Evolutionary conservation across 2,113 vertebrate species (phyloP).

Genomic region (Poecile atricapillus): DNA sequence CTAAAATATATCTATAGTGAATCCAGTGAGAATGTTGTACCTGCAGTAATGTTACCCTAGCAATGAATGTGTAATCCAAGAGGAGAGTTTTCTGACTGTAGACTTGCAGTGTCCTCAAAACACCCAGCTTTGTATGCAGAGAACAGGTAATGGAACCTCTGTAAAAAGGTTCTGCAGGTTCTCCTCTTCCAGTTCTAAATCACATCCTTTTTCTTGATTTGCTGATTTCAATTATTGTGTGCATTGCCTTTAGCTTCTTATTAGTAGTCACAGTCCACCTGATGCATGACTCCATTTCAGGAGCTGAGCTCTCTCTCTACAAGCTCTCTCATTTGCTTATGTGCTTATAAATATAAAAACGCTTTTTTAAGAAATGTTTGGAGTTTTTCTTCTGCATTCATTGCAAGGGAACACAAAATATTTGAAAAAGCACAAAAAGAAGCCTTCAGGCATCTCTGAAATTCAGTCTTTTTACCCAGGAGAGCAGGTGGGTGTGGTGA

Average conservation of each 20-base stretch:
- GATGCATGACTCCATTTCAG: not conserved
- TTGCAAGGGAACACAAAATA: not conserved
- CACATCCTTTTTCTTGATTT: not conserved
- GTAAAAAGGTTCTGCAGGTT: not conserved
- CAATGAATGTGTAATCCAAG: not conserved
- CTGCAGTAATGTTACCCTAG: not conserved
- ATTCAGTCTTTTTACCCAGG: not conserved
- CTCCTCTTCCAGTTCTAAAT: not conserved
- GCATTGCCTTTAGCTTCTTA: not conserved
- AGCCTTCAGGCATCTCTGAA: not conserved
- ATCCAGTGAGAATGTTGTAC: not conserved
- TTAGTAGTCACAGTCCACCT: accelerated
- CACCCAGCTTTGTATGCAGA: not conserved
- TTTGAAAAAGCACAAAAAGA: not conserved
- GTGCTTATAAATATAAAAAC: not conserved
- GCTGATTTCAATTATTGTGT: not conserved
- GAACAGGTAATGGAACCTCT: not conserved
- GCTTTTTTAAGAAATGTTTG: not conserved
- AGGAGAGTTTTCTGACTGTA: not conserved
- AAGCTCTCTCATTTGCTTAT: not conserved
- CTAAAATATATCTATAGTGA: not conserved
- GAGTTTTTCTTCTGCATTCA: not conserved
- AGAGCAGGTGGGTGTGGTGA: not conserved
- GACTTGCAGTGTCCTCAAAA: not conserved
- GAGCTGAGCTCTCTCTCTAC: not conserved